Evolutionary conservation across 2,113 vertebrate species (phyloP).

Genomic region (Catharus minimus): DNA sequence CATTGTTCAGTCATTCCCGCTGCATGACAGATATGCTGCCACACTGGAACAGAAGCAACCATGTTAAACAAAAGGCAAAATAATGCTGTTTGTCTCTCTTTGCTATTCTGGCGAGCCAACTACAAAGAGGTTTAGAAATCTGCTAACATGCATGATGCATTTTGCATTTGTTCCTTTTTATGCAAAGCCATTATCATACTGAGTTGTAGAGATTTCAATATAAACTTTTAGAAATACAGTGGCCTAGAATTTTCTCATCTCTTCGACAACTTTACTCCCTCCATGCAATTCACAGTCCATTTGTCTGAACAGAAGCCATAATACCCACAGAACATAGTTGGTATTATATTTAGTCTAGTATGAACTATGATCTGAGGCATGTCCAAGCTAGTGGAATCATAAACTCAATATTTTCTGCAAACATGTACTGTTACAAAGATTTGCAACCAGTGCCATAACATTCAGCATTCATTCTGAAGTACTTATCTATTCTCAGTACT

Average conservation of each 20-base stretch:
- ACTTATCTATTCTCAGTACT: background rate
- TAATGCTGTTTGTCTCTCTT: background rate
- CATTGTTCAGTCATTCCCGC: background rate
- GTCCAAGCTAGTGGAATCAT: background rate
- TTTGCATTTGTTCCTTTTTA: background rate
- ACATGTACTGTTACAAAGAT: background rate
- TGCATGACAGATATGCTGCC: background rate
- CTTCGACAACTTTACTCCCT: background rate
- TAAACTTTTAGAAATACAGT: background rate
- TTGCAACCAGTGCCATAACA: background rate
- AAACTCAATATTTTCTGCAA: background rate
- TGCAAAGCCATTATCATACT: background rate
- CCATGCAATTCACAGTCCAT: background rate
- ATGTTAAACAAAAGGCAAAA: background rate
- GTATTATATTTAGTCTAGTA: background rate
- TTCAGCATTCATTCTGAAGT: background rate
- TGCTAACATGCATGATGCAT: background rate
- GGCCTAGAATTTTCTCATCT: background rate
- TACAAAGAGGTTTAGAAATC: background rate
- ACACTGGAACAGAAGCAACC: background rate
- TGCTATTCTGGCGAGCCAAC: background rate
- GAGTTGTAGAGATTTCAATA: background rate
- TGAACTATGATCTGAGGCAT: background rate
- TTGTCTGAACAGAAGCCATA: background rate
- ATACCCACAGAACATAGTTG: background rate